Conservation (phyloP, 2,888 invertebrate genomes). For the Barypeithes pellucidus region DNA sequence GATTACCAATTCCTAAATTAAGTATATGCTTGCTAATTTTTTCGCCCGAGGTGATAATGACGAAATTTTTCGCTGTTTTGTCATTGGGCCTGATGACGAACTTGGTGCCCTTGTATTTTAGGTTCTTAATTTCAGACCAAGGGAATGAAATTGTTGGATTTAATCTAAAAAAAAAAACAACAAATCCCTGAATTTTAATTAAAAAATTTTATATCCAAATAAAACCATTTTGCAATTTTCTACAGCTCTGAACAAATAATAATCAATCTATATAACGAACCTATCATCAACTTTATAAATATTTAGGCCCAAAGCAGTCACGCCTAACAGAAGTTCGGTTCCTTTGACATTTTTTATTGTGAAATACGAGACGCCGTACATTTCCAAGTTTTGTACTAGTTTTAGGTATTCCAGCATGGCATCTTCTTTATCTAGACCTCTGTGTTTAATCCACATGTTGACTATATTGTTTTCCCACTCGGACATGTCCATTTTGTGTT, state of each 20-base stretch:
- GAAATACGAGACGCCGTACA: constrained; percentile 99
- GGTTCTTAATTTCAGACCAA: constrained; percentile 99
- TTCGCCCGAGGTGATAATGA: constrained; percentile 96
- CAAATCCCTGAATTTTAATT: too few species aligned
- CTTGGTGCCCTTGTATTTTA: constrained; percentile 98
- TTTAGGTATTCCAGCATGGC: constrained; percentile 99
- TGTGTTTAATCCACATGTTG: constrained; percentile 98
- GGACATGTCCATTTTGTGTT: constrained; percentile 96
- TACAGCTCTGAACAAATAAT: too few species aligned
- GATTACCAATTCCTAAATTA: constrained; percentile 99
- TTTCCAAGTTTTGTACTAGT: constrained; percentile 96
- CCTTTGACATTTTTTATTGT: constrained; percentile 99
- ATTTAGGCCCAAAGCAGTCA: constrained; percentile 97
- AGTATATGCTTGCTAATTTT: constrained; percentile 98
- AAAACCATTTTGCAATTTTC: too few species aligned
- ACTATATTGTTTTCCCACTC: constrained; percentile 98
- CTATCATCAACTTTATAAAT: constrained; percentile 98
- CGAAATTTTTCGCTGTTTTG: constrained; percentile 98
- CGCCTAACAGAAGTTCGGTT: constrained; percentile 96
- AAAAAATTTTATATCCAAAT: too few species aligned
- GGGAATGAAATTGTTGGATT: constrained; percentile 99
- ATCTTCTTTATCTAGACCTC: constrained; percentile 92
- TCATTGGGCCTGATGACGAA: constrained; percentile 99
- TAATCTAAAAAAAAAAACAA: constrained; percentile 81
- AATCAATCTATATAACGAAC: constrained; percentile 69